Evolutionary conservation across 2,797 vertebrate species (phyloP).

Genomic region (Clarias fuscus): DNA sequence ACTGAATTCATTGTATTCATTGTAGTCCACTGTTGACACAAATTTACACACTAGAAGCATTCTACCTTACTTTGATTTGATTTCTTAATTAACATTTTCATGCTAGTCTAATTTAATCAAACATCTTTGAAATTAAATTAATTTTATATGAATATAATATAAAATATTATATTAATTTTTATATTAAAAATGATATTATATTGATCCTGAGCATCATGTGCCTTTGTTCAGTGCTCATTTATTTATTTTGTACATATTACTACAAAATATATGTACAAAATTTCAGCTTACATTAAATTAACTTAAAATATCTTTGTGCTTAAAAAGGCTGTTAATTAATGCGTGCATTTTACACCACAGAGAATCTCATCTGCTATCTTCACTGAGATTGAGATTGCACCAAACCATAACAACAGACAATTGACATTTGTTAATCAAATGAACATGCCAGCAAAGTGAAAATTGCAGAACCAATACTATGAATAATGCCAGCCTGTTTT

Average conservation of each 20-base stretch:
- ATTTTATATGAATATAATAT: neutral
- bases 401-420: constrained; percentile 4
- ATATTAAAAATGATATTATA: too few species aligned
- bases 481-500: neutral
- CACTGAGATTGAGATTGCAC: neutral
- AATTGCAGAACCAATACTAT: neutral
- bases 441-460: neutral
- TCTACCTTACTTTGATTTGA: neutral
- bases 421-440: constrained; percentile 28
- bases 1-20: constrained; percentile 3
- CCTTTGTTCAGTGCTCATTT: neutral
- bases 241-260: neutral
- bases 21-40: neutral
- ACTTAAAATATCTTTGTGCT: neutral
- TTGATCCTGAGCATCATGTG: neutral
- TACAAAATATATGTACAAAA: too few species aligned
- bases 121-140: neutral
- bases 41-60: neutral
- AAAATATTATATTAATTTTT: too few species aligned
- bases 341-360: constrained; percentile 13
- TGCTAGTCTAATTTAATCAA: neutral
- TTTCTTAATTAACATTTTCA: neutral
- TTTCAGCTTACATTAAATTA: neutral
- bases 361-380: constrained; percentile 31
- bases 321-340: neutral